These are phyloP conservation scores for Piaya cayana DNA, from an alignment of 2,113 vertebrate genomes.

Conservation along the genomic window DNA sequence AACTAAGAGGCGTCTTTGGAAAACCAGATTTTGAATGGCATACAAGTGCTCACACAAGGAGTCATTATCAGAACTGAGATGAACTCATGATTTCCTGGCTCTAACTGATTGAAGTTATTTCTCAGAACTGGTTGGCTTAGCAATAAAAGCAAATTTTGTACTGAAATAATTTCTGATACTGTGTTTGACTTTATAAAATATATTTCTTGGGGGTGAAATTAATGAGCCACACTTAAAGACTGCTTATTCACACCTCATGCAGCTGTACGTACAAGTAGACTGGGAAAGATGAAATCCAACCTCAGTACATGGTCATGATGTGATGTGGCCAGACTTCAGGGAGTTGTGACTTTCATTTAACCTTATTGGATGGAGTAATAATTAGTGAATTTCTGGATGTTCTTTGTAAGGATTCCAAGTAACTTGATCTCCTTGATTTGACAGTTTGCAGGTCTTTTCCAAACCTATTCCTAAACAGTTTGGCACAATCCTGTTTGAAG, in stretches of 20 bases:
- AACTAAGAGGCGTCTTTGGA: neutral
- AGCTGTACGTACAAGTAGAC: neutral
- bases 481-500: neutral
- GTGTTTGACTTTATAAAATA: neutral
- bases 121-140: neutral
- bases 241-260: conserved; percentile 38
- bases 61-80: conserved; percentile 3
- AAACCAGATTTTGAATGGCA: neutral
- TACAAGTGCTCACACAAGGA: neutral
- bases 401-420: neutral
- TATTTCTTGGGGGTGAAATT: conserved; percentile 36
- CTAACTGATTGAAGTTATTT: neutral
- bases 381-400: neutral
- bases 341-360: neutral
- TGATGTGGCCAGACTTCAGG: neutral
- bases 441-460: neutral
- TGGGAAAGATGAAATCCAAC: conserved; percentile 24
- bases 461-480: neutral
- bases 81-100: conserved; percentile 40
- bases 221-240: conserved; percentile 16
- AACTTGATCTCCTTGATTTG: neutral
- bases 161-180: neutral
- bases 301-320: neutral
- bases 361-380: neutral
- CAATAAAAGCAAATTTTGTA: conserved; percentile 27